Evolutionary conservation across 2,113 vertebrate species (phyloP).

Genomic region (Cebus imitator): DNA sequence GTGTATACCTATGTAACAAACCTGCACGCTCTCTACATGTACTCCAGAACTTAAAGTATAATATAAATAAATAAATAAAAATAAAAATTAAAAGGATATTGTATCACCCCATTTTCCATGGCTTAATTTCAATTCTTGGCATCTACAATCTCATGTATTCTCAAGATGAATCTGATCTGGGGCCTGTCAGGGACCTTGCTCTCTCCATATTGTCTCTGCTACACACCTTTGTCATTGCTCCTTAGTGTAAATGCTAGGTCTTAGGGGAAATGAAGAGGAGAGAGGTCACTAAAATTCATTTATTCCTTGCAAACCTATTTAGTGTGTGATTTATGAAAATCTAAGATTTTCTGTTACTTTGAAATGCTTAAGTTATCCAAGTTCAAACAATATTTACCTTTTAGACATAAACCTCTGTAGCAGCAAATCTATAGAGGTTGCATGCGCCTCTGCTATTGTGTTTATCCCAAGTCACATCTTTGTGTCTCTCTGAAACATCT

Average conservation of each 20-base stretch:
- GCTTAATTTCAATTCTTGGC: not conserved
- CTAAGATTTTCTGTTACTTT: not conserved
- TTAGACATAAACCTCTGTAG: not conserved
- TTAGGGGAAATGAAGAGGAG: not conserved
- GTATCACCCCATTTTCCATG: not conserved
- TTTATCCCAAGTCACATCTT: not conserved
- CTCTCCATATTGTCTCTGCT: not conserved
- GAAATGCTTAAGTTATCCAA: not conserved
- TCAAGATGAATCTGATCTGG: not conserved
- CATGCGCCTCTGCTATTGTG: not conserved
- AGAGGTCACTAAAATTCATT: not conserved
- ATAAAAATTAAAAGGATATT: not conserved
- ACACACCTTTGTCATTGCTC: not conserved
- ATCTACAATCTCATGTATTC: not conserved
- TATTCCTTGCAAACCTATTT: not conserved
- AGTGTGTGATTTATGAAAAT: not conserved
- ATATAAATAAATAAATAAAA: too few relatives aligned
- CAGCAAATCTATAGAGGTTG: not conserved
- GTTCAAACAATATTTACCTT: not conserved
- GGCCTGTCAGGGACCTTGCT: not conserved
- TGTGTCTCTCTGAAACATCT: not conserved
- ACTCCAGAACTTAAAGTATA: too few relatives aligned
- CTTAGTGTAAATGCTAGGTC: not conserved
- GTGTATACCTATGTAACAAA: too few relatives aligned
- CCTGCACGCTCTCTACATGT: too few relatives aligned